These are phyloP conservation scores for Drosophila asahinai DNA, from an alignment of 1,140 invertebrate species.

Conservation along the genomic window DNA sequence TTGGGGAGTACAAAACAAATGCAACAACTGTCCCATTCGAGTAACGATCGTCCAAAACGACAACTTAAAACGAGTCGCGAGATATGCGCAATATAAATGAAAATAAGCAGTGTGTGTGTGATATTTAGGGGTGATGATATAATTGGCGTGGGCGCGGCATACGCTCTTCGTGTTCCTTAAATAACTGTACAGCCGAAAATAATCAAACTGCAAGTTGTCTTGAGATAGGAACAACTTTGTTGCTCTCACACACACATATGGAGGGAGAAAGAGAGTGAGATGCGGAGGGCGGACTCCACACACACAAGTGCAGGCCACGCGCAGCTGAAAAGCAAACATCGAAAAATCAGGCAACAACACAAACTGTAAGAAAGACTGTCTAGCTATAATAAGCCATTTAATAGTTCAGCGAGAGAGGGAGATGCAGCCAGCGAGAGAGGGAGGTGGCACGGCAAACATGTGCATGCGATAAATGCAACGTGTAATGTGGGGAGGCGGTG, in stretches of 20 bases:
- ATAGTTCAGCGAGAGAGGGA: constrained; percentile 46
- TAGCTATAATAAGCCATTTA: constrained; percentile 59
- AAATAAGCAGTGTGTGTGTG: too few species aligned
- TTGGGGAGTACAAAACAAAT: neutral
- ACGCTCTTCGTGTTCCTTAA: constrained; percentile 27
- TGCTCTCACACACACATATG: constrained; percentile 8
- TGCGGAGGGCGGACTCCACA: constrained; percentile 1
- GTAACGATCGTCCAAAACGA: neutral
- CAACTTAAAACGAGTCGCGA: neutral
- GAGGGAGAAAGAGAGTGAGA: neutral
- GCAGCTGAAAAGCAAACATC: constrained; percentile 68
- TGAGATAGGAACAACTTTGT: constrained; percentile 55
- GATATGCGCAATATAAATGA: neutral
- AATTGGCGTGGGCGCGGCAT: constrained; percentile 20
- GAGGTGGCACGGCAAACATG: constrained; percentile 47
- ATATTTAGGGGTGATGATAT: constrained; percentile 25
- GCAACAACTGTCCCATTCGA: constrained; percentile 11
- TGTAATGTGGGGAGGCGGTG: constrained; percentile 58
- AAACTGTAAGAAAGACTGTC: constrained; percentile 21
- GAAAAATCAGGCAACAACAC: constrained; percentile 50
- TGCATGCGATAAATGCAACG: constrained; percentile 81
- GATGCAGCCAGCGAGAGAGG: constrained; percentile 15
- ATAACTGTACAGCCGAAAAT: constrained; percentile 51
- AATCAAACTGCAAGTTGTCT: constrained; percentile 58
- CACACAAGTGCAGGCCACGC: constrained; percentile 64